Conservation (phyloP, 2,113 vertebrate species). For the Lepus americanus region DNA sequence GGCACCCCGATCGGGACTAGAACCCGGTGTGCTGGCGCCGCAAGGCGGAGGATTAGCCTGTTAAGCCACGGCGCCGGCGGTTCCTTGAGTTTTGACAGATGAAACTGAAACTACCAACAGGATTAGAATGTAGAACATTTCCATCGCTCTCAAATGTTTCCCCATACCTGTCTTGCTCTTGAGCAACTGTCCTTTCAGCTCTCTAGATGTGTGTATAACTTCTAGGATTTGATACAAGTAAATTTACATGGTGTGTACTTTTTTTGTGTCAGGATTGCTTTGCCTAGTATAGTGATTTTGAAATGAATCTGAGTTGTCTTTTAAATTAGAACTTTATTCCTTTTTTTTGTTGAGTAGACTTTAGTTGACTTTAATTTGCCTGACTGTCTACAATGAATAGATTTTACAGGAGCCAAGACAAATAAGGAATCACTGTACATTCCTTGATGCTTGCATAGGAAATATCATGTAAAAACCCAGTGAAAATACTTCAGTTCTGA, state of each 20-base stretch:
- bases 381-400: not conserved
- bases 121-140: not conserved
- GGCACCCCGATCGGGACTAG: no score
- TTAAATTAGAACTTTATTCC: not conserved
- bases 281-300: not conserved
- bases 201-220: not conserved
- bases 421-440: not conserved
- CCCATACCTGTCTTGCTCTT: not conserved
- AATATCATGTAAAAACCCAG: not conserved
- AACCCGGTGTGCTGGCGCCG: no score
- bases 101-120: not conserved
- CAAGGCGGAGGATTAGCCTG: no score
- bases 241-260: not conserved
- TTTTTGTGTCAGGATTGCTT: not conserved
- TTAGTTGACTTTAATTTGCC: conserved; percentile 11
- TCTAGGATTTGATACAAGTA: not conserved
- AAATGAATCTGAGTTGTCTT: conserved; percentile 5
- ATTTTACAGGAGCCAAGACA: not conserved
- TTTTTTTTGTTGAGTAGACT: conserved; percentile 1
- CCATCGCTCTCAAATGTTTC: not conserved
- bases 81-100: conserved; percentile 22
- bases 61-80: no score
- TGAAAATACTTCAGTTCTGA: conserved; percentile 34
- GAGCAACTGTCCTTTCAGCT: not conserved
- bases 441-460: not conserved